Conservation (phyloP, 2,113 vertebrate species). For the Scortum barcoo region DNA sequence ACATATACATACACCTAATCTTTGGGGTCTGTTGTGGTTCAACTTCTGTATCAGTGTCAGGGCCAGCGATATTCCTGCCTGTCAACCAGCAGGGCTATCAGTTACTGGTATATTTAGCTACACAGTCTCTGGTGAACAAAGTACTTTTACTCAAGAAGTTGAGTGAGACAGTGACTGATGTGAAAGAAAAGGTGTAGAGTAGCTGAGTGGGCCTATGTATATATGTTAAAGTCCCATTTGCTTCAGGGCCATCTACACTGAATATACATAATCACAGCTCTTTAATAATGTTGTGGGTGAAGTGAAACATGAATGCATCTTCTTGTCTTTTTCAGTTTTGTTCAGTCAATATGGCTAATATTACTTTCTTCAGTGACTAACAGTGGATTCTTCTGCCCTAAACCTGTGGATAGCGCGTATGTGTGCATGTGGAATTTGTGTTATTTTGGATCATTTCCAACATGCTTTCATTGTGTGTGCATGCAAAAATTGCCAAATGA, state of each 20-base stretch:
- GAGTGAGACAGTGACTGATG: constrained; percentile 22
- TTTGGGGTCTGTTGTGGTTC: constrained; percentile 29
- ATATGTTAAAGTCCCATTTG: not conserved
- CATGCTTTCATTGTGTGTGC: not conserved
- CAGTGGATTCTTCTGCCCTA: not conserved
- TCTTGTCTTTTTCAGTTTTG: not conserved
- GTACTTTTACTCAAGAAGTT: constrained; percentile 46
- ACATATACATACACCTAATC: constrained; percentile 9
- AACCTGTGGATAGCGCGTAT: not conserved
- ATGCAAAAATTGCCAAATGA: not conserved
- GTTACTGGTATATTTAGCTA: constrained; percentile 69
- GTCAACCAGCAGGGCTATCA: constrained; percentile 57
- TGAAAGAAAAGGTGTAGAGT: not conserved
- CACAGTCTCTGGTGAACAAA: constrained; percentile 60
- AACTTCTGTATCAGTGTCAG: constrained; percentile 47
- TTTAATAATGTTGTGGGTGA: not conserved
- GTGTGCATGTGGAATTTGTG: too few relatives aligned
- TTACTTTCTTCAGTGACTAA: not conserved
- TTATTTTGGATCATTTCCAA: not conserved
- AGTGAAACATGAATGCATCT: not conserved
- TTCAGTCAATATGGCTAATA: not conserved
- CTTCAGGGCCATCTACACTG: not conserved
- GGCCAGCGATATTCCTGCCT: constrained; percentile 35
- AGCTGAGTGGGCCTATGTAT: not conserved
- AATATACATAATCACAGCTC: not conserved